Evolutionary conservation across 92 coral and sea anemone genomes (phyloP).

Genomic region (Zoanthus solanderi): DNA sequence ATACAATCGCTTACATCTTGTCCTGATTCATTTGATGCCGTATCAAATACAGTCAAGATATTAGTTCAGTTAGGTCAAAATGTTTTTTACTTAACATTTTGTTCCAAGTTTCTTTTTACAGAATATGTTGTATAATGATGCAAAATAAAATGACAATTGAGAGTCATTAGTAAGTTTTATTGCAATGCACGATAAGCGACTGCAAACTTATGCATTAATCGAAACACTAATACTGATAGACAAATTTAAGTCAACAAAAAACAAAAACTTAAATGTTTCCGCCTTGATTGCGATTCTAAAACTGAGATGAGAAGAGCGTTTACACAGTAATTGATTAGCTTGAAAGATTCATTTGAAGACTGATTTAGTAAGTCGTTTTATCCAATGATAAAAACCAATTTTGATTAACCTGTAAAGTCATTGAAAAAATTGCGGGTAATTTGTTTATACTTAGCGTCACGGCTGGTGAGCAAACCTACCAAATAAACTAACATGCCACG

Average conservation of each 20-base stretch:
- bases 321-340: conserved; percentile 13
- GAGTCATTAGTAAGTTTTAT: not conserved
- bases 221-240: not conserved
- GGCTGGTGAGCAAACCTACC: conserved; percentile 46
- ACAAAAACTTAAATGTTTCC: not conserved
- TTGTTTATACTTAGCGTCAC: conserved; percentile 33
- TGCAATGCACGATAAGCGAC: not conserved
- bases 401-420: conserved; percentile 27
- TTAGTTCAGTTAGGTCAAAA: no score
- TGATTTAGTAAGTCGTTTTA: conserved; percentile 3
- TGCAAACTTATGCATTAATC: not conserved
- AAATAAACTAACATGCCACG: conserved; percentile 36
- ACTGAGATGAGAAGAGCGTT: conserved; percentile 9
- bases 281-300: not conserved
- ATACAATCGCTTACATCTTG: no score
- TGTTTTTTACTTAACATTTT: no score
- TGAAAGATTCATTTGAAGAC: conserved; percentile 30
- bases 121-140: no score
- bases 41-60: no score
- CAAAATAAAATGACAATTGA: not conserved
- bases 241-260: not conserved
- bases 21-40: no score
- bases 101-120: no score
- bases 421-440: conserved; percentile 38
- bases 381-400: conserved; percentile 6